Base-by-base conservation (phyloP, 2,113 vertebrate genomes). In the Stomatorhinus ivindoensis region DNA sequence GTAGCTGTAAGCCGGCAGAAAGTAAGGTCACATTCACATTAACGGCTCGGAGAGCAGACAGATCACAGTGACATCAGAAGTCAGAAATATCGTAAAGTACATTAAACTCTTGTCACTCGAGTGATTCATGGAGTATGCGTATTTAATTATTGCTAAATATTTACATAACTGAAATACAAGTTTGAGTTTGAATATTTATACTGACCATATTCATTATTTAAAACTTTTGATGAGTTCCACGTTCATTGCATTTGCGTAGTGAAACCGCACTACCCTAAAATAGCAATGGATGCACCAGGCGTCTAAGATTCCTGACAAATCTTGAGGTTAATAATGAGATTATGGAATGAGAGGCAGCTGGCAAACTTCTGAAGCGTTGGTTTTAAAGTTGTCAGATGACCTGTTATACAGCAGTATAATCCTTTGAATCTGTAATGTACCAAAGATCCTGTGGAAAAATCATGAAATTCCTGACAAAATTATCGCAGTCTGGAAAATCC, bases 241-340 rank as follows among this genome's bases (percentile, higher is more conserved):
- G 3, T 73, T 35, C 31, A 11, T 19, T 76, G 73, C 11, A 39
- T 42, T 42, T 35, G 31, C 73, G 4, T 80, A 27, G 73, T 42
- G 21, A 80, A 80, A 80, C 73, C 5, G 31, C 11, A 42, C 13
- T 42, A 80, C 73, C 73, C 35, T 42, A 80, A 80, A 80, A 80
- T 80, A 80, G 73, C 35, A 42, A 80, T 80, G 73, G 73, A 42
- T 42, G 35, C 73, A 42, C 35, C 31, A 42, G 13, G 35, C 73
- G 1, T 42, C 73, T 42, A 19, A 42, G 35, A 80, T 35, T 80
- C 73, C 35, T 80, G 35, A 42, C 31, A 42, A 80, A 80, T 80
- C 31, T 35, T 42, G 73, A 80, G 73, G 73, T 80, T 80, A 80
- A 80, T 80, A 80, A 80, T 80, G 73, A 80, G 73, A 80, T 80